phyloP scores from a whole-genome alignment of 2,888 invertebrate genomes.

The Limenitis camilla region DNA sequence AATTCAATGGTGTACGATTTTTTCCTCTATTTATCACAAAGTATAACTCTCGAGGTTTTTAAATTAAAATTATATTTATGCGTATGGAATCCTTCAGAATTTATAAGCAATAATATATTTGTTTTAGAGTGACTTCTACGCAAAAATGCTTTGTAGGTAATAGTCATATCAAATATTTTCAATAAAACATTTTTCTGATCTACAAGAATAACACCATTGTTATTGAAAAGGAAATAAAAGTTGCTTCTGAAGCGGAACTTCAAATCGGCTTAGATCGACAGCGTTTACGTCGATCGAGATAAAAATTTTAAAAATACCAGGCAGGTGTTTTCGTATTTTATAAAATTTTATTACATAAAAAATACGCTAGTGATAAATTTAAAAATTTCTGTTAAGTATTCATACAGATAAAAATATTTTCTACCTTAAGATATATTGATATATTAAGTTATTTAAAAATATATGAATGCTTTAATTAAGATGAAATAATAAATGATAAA shows the following conservation, averaged over 20 bases:
- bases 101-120: no score
- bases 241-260: conserved; percentile 29
- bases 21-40: conserved; percentile 4
- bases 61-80: not conserved
- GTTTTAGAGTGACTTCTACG: no score
- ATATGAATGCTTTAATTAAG: no score
- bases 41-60: conserved; percentile 2
- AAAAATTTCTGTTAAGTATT: no score
- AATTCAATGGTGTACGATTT: conserved; percentile 1
- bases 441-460: no score
- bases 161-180: conserved; percentile 16
- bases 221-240: conserved; percentile 38
- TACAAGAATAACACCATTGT: conserved; percentile 13
- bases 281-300: conserved; percentile 9
- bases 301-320: not conserved
- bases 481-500: no score
- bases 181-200: conserved; percentile 19
- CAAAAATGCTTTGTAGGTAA: no score
- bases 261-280: conserved; percentile 33
- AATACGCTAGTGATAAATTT: no score
- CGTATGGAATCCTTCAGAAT: no score
- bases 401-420: no score
- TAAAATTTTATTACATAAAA: not conserved
- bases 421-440: no score
- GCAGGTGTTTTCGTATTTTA: not conserved